A percentile compares a stretch with the other conserved stretches of the same genome.
phyloP scores from a whole-genome alignment of 2,113 vertebrate species.

The Epinephelus moara region DNA sequence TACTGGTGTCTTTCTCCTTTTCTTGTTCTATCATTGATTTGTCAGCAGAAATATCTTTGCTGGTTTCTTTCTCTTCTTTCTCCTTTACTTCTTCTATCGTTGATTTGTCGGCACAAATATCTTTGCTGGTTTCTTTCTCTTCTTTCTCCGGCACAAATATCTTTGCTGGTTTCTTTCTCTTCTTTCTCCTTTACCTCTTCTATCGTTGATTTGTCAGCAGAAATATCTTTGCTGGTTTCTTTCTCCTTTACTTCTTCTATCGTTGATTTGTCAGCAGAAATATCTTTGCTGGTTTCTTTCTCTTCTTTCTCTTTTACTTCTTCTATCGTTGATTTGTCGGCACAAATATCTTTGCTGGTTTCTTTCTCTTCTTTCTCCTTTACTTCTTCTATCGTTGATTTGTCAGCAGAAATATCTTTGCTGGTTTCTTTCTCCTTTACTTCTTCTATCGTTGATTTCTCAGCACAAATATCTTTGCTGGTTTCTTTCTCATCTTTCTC shows the following conservation, averaged over 20 bases:
- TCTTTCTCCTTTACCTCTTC: conserved; percentile 31
- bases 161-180: conserved; percentile 35
- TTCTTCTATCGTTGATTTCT: background rate
- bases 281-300: conserved; percentile 33
- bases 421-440: conserved; percentile 34
- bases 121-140: conserved; percentile 20
- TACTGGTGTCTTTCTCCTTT: conserved; percentile 7
- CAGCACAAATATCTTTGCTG: conserved; percentile 14
- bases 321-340: background rate
- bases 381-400: conserved; percentile 31
- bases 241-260: too few relatives aligned
- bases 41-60: conserved; percentile 21
- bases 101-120: conserved; percentile 11
- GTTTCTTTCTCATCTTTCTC: conserved; percentile 11
- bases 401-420: conserved; percentile 23
- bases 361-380: conserved; percentile 11
- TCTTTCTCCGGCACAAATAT: conserved; percentile 30
- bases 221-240: conserved; percentile 30
- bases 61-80: conserved; percentile 30
- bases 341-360: conserved; percentile 14
- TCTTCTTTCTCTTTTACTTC: conserved; percentile 30
- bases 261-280: background rate
- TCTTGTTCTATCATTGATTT: conserved; percentile 35
- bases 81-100: conserved; percentile 39
- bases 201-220: background rate